These are phyloP conservation scores for Microctonus brassicae DNA, from an alignment of 2,888 invertebrate genomes.

Conservation along the genomic window DNA sequence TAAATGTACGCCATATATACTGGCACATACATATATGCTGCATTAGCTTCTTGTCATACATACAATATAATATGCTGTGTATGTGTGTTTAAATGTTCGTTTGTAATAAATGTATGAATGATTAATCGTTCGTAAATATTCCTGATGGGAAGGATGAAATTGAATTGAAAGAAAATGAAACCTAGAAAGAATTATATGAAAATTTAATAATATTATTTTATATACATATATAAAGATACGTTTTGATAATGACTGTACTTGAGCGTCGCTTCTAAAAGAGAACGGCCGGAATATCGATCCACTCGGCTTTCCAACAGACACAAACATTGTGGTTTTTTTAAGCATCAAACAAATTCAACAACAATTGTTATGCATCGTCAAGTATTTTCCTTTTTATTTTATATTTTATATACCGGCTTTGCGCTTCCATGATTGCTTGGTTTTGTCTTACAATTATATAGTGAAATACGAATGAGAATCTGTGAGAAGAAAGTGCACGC, in stretches of 20 bases:
- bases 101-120: not conserved
- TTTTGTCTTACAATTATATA: slow-evolving; percentile 29
- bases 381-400: slow-evolving; percentile 11
- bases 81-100: too few species aligned
- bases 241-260: slow-evolving; percentile 48
- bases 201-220: too few species aligned
- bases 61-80: too few species aligned
- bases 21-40: not conserved
- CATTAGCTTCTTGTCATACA: not conserved
- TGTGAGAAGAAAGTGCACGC: not conserved
- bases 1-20: not conserved
- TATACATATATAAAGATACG: too few species aligned
- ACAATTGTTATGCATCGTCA: slow-evolving; percentile 40
- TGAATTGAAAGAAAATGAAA: too few species aligned
- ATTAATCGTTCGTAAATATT: not conserved
- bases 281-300: slow-evolving; percentile 51
- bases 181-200: too few species aligned
- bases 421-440: slow-evolving; percentile 27
- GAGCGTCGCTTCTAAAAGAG: slow-evolving; percentile 46
- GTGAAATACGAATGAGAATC: not conserved
- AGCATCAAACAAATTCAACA: slow-evolving; percentile 50
- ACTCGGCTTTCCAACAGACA: slow-evolving; percentile 31
- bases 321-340: slow-evolving; percentile 34
- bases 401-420: slow-evolving; percentile 38
- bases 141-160: not conserved